Percentiles rank a stretch among this genome's conserved stretches.
These are phyloP conservation scores for Notarius lentiginosus DNA, from an alignment of 2,113 vertebrate genomes.

Conservation along the genomic window DNA sequence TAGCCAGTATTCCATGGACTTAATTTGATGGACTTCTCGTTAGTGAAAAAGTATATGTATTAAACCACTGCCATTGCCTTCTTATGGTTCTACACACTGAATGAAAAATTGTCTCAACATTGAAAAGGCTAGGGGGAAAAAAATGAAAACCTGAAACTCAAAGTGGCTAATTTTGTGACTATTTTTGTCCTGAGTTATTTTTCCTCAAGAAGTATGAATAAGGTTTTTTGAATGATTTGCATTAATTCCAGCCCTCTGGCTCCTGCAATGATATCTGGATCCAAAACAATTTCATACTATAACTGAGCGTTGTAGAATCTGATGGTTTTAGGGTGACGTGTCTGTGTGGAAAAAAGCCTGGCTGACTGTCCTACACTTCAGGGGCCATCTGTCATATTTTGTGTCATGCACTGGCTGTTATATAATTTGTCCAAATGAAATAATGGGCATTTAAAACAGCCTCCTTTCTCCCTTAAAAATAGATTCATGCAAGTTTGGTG, in stretches of 20 bases:
- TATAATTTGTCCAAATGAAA: constrained; percentile 4
- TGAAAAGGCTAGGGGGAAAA: not conserved
- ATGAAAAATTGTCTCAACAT: not conserved
- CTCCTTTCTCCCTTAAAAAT: not conserved
- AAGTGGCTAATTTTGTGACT: not conserved
- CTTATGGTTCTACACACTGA: not conserved
- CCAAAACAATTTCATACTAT: constrained; percentile 14
- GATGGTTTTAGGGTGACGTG: not conserved
- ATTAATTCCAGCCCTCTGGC: not conserved
- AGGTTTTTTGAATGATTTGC: not conserved
- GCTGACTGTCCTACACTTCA: not conserved
- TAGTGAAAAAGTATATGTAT: not conserved
- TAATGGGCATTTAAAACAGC: not conserved
- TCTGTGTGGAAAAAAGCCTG: not conserved
- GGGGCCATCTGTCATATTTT: constrained; percentile 21
- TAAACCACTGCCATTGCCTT: not conserved
- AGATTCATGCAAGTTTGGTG: not conserved
- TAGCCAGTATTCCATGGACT: not conserved
- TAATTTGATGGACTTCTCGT: not conserved
- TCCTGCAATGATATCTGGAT: constrained; percentile 21
- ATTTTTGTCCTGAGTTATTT: not conserved
- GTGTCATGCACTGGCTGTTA: constrained; percentile 1
- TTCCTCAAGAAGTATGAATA: not conserved
- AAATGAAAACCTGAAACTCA: not conserved
- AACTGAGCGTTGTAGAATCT: constrained; percentile 8